A percentile compares a stretch with the other conserved stretches of the same genome.
These are phyloP conservation scores for Lypha dubia DNA, from an alignment of 2,888 invertebrate species.

Conservation along the genomic window DNA sequence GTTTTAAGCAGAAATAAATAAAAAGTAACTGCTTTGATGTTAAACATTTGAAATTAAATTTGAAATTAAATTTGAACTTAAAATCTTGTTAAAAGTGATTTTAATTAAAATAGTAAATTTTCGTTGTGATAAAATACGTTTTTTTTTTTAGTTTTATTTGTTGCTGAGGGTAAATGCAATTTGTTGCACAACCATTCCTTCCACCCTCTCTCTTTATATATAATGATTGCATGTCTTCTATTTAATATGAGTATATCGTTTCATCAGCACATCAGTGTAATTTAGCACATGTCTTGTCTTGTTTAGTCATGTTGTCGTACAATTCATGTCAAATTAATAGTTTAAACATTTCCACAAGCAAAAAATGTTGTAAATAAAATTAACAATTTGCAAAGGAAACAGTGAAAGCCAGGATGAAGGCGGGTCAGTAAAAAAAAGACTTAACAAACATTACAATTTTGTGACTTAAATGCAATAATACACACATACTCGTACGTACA, in stretches of 20 bases:
- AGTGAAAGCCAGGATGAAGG: background rate
- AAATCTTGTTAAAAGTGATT: conserved; percentile 34
- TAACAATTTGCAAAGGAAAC: conserved; percentile 25
- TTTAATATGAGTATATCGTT: conserved; percentile 23
- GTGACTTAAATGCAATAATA: background rate
- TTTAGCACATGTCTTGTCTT: conserved; percentile 53
- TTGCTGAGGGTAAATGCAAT: conserved; percentile 24
- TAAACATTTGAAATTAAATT: too few species aligned
- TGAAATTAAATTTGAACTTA: background rate
- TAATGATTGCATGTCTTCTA: background rate
- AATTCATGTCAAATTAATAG: conserved; percentile 63
- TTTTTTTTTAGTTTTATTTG: too few species aligned
- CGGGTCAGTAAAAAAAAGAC: background rate
- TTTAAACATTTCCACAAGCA: conserved; percentile 43
- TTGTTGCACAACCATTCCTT: conserved; percentile 35
- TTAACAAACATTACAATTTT: background rate
- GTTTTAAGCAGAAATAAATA: too few species aligned
- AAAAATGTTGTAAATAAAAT: conserved; percentile 56
- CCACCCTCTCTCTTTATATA: background rate
- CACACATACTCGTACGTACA: background rate
- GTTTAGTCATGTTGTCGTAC: conserved; percentile 50
- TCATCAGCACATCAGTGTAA: conserved; percentile 47
- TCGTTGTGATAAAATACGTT: conserved; percentile 7
- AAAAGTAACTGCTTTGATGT: background rate
- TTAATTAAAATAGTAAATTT: conserved; percentile 44